Base-by-base conservation (phyloP, 2,888 invertebrate species). In the Dyspetes luteomarginatus region DNA sequence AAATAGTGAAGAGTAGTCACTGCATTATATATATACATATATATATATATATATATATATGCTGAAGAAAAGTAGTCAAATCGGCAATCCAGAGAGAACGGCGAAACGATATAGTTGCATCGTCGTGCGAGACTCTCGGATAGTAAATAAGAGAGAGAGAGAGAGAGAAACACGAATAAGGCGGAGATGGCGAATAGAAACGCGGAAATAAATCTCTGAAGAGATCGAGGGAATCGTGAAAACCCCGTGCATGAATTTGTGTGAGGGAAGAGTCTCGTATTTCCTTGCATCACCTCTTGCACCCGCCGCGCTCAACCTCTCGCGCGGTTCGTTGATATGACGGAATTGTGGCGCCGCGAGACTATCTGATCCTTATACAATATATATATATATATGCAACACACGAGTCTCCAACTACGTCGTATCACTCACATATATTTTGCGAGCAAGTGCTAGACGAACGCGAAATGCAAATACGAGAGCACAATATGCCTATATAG, bases 131-230 rank as follows among this genome's bases (percentile, higher is more conserved):
- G 43, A 56, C 15, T 36, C 56, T 58, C 36, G 24, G 17, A 72
- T 56, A 62, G 73, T 55, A 43, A 60, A 74, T 58, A 78, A 17
- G 30, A 56, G 24, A 24, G 45, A 56, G 50, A 19, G 12, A 48
- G 24, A 50, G 24, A 50, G 55, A 58, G n/a, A 67, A 78, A 81
- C 76, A 81, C 62, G 76, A 22, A 77, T 60, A 81, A 81, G 81
- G 81, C 81, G 81, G 81, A 68, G 67, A 77, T 68, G 19, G 76
- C 56, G 62, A 73, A 80, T 83, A 78, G 68, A 73, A 76, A 72
- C 71, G 72, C 60, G 75, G 69, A 77, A 78, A 77, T 77, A 81
- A 83, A 82, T 74, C 74, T 74, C 22, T 55, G 69, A 60, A 64
- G 74, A 74, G 77, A 80, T 74, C 68, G 67, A 60, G 52, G 36